Percentiles rank a stretch among this genome's conserved stretches.
Conservation (phyloP, 2,113 vertebrate species). For the Channa argus region DNA sequence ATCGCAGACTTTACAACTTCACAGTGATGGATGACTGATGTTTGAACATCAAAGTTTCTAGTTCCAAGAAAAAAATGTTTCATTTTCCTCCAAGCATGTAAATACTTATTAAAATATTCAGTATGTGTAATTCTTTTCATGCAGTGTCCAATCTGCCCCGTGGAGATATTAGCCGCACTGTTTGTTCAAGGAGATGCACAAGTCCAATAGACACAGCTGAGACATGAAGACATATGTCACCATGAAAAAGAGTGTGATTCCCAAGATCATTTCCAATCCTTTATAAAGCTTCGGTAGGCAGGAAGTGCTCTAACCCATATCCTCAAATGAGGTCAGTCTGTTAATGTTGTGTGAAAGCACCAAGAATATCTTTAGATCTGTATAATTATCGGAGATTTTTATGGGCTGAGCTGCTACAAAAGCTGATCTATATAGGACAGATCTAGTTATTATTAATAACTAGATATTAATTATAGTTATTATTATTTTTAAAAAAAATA, state of each 20-base stretch:
- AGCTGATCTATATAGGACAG: neutral
- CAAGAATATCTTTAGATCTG: conserved; percentile 29
- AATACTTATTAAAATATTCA: too few relatives aligned
- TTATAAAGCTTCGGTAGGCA: neutral
- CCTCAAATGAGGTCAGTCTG: conserved; percentile 31
- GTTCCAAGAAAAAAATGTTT: too few relatives aligned
- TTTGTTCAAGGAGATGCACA: conserved; percentile 7
- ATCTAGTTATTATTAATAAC: too few relatives aligned
- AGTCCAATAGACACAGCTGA: neutral
- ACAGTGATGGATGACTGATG: neutral
- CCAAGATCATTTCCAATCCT: conserved; percentile 22
- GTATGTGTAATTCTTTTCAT: too few relatives aligned
- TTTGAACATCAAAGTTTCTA: neutral
- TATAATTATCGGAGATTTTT: neutral
- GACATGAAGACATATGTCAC: conserved; percentile 27
- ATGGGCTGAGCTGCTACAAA: neutral
- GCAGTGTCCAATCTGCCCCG: too few relatives aligned
- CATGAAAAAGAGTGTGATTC: conserved; percentile 5
- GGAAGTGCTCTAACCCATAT: conserved; percentile 5
- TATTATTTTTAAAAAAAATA: too few relatives aligned
- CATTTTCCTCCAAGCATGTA: too few relatives aligned
- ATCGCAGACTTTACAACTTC: neutral
- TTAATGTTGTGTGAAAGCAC: conserved; percentile 22
- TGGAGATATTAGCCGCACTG: neutral
- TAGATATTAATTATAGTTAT: too few relatives aligned